Conservation (phyloP, 1,140 invertebrate genomes). For the Littorina saxatilis region DNA sequence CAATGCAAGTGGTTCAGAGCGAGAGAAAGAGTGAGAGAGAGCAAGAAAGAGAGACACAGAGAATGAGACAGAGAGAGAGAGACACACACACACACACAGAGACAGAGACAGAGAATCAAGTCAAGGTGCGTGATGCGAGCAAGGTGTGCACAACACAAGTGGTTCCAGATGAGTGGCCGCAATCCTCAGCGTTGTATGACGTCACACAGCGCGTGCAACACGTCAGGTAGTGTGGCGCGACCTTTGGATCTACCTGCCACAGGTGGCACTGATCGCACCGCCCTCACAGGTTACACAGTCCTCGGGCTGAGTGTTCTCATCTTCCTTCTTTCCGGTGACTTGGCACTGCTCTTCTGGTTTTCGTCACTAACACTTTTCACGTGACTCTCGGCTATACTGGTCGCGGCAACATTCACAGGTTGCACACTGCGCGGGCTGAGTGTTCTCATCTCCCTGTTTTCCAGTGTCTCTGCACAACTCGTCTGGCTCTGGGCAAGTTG, state of each 20-base stretch:
- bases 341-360: no score
- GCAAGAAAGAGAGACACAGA: constrained; percentile 22
- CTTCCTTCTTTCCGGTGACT: no score
- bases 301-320: no score
- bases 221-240: background rate
- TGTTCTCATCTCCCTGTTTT: no score
- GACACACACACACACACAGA: background rate
- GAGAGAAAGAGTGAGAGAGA: constrained; percentile 2
- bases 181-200: background rate
- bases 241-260: background rate
- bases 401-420: no score
- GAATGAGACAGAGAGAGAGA: background rate
- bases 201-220: background rate
- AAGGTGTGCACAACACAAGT: background rate
- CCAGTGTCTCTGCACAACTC: no score
- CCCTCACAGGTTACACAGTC: no score
- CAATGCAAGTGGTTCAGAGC: background rate
- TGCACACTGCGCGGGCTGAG: no score
- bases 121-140: background rate
- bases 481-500: no score
- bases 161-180: background rate
- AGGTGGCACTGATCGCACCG: background rate
- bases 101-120: background rate
- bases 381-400: no score
- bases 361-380: no score